Percentiles rank a stretch among this genome's conserved stretches.
Evolutionary conservation across 2,888 invertebrate genomes (phyloP).

Genomic region (Fabriciana adippe): DNA sequence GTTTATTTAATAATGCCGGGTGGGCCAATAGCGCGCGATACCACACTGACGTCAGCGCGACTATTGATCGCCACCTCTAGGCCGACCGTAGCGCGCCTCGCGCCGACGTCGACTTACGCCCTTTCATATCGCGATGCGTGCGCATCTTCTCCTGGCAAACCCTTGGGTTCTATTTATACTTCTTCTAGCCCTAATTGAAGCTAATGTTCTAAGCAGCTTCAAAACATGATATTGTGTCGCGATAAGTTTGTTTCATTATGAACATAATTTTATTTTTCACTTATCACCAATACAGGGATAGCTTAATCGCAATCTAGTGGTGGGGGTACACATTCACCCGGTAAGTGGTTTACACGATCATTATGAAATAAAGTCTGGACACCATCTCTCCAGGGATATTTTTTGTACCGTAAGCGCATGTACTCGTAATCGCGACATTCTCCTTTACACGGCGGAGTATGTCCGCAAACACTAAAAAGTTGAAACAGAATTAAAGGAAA

Average conservation of each 20-base stretch:
- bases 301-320: constrained; percentile 60
- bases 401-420: constrained; percentile 88
- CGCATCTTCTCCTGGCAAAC: constrained; percentile 48
- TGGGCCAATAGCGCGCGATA: constrained; percentile 75
- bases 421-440: constrained; percentile 85
- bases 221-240: constrained; percentile 1
- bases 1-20: constrained; percentile 77
- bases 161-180: constrained; percentile 41
- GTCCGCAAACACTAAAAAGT: constrained; percentile 46
- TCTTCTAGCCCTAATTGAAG: constrained; percentile 18
- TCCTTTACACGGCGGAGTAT: constrained; percentile 48
- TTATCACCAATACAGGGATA: neutral
- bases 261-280: neutral
- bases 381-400: constrained; percentile 96
- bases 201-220: constrained; percentile 7
- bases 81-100: constrained; percentile 51
- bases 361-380: constrained; percentile 92
- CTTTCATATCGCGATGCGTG: constrained; percentile 50
- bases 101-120: constrained; percentile 44
- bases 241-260: neutral
- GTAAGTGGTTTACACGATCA: constrained; percentile 83
- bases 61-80: constrained; percentile 67
- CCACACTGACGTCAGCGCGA: constrained; percentile 72
- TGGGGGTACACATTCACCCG: constrained; percentile 65
- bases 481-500: constrained; percentile 63